Conservation (phyloP, 2,113 vertebrate species). For the Gulo gulo region DNA sequence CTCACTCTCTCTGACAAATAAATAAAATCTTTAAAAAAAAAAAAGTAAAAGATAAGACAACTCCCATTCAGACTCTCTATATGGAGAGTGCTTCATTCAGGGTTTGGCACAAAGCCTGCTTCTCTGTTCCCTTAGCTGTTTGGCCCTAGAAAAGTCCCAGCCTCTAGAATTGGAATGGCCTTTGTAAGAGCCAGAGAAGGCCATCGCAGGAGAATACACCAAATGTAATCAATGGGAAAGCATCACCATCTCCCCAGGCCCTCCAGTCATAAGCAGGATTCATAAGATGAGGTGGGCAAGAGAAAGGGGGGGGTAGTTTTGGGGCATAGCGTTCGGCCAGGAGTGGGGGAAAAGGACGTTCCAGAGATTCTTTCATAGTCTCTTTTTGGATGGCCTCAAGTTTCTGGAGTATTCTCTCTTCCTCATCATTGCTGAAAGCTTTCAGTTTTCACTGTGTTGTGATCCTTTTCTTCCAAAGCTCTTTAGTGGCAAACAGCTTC, state of each 20-base stretch:
- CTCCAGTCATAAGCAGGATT: neutral
- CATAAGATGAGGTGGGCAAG: neutral
- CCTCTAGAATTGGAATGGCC: neutral
- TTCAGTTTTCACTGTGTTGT: constrained; percentile 41
- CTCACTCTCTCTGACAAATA: too few relatives aligned
- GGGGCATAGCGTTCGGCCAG: neutral
- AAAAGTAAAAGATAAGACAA: neutral
- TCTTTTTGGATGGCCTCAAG: constrained; percentile 33
- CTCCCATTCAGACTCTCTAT: neutral
- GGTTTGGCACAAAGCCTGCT: neutral
- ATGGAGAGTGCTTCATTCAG: neutral
- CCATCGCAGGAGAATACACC: neutral
- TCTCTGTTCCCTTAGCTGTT: neutral
- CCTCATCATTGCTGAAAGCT: constrained; percentile 48
- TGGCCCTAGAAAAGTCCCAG: neutral
- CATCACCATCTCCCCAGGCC: neutral
- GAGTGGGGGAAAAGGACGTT: neutral
- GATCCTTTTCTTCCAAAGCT: constrained; percentile 70
- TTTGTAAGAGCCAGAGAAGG: neutral
- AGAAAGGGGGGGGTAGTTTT: neutral
- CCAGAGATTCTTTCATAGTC: neutral
- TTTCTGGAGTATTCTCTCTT: constrained; percentile 58
- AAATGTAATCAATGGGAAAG: neutral
- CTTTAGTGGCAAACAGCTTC: constrained; percentile 71
- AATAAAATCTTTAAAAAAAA: too few relatives aligned